phyloP scores from a whole-genome alignment of 2,888 invertebrate genomes.

The Pseudoips prasinana region DNA sequence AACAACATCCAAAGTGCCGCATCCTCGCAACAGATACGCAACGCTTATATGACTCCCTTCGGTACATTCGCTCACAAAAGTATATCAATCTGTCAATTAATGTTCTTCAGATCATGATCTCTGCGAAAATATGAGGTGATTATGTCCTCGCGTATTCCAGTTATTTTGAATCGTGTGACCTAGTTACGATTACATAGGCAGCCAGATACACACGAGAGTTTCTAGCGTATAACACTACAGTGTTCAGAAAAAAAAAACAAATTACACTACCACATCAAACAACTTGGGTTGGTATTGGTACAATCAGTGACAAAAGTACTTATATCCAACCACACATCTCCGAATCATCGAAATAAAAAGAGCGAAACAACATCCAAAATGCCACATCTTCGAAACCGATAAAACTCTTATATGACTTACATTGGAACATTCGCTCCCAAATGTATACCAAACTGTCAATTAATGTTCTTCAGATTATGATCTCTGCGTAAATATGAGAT shows the following conservation, averaged over 20 bases:
- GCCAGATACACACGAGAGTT: no score
- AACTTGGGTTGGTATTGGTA: no score
- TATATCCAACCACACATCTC: no score
- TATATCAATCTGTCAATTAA: constrained; percentile 68
- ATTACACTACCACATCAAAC: no score
- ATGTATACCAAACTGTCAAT: constrained; percentile 66
- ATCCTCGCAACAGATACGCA: constrained; percentile 23
- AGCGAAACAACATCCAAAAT: constrained; percentile 3
- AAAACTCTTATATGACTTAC: no score
- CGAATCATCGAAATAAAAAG: constrained; percentile 5
- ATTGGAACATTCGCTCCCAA: constrained; percentile 36
- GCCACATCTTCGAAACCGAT: constrained; percentile 20
- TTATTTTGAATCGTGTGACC: no score
- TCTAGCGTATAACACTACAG: no score
- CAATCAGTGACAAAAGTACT: no score
- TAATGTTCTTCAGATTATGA: constrained; percentile 56
- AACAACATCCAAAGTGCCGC: constrained; percentile 7
- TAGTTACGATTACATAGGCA: no score
- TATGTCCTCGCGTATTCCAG: constrained; percentile 32
- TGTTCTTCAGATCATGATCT: constrained; percentile 55
- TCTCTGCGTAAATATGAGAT: constrained; percentile 47
- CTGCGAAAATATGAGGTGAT: constrained; percentile 45
- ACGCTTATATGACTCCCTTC: no score
- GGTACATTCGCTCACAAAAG: constrained; percentile 40
- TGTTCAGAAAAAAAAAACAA: no score